phyloP scores from a whole-genome alignment of 1,140 invertebrate species.

The Periplaneta americana region DNA sequence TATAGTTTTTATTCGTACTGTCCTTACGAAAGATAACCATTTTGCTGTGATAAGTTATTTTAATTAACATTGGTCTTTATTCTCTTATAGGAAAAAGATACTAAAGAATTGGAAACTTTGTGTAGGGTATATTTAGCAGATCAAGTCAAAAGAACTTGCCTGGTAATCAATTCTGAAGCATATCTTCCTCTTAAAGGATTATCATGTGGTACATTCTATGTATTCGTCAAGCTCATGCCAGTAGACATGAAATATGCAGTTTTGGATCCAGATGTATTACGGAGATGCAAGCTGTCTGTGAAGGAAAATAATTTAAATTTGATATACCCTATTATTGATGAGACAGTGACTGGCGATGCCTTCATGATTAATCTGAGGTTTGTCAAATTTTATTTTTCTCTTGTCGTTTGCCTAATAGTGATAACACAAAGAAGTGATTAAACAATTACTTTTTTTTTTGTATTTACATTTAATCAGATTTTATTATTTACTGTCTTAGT shows the following conservation, averaged over 20 bases:
- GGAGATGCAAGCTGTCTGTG: background rate
- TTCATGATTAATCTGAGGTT: background rate
- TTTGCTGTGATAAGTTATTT: no score
- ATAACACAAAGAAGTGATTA: no score
- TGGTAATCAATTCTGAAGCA: background rate
- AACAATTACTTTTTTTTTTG: no score
- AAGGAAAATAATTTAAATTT: background rate
- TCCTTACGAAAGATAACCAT: no score
- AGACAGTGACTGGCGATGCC: background rate
- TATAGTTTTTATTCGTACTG: no score
- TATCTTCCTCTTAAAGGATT: background rate
- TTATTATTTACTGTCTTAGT: no score
- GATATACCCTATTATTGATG: background rate
- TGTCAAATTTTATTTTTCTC: no score
- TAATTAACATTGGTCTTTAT: no score
- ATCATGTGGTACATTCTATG: background rate
- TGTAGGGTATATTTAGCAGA: background rate
- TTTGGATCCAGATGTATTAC: background rate
- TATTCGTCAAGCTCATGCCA: background rate
- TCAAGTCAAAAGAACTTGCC: background rate
- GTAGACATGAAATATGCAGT: background rate
- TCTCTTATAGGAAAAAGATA: background rate
- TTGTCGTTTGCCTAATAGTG: no score
- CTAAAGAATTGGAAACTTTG: background rate
- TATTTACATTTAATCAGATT: no score